phyloP scores from a whole-genome alignment of 2,888 invertebrate genomes.

The Dasypolia templi region DNA sequence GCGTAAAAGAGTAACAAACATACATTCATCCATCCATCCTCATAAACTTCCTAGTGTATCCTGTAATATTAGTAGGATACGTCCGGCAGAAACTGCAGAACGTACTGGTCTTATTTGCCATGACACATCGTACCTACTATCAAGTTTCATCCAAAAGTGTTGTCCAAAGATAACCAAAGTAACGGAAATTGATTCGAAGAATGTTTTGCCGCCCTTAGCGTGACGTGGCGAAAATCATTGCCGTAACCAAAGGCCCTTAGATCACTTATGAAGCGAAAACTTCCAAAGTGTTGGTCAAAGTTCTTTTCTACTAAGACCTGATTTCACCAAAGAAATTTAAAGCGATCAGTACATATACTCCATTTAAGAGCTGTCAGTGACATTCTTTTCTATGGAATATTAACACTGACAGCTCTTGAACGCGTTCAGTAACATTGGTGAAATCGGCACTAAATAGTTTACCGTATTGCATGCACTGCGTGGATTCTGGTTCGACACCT shows the following conservation, averaged over 20 bases:
- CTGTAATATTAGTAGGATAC: too few species aligned
- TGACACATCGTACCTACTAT: background rate
- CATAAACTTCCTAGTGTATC: too few species aligned
- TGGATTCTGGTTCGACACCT: constrained; percentile 29
- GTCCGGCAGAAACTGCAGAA: background rate
- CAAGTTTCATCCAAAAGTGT: background rate
- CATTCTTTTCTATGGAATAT: too few species aligned
- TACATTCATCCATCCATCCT: too few species aligned
- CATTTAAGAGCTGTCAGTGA: too few species aligned
- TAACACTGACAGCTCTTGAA: too few species aligned
- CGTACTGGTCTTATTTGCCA: background rate
- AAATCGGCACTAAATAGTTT: constrained; percentile 17
- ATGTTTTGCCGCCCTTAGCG: background rate
- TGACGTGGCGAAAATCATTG: constrained; percentile 13
- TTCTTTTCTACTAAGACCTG: constrained; percentile 3
- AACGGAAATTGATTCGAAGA: background rate
- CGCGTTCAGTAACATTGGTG: too few species aligned
- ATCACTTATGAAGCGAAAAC: background rate
- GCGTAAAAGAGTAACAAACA: too few species aligned
- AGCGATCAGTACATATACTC: too few species aligned
- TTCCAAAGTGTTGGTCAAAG: background rate
- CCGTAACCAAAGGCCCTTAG: background rate
- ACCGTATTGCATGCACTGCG: constrained; percentile 10
- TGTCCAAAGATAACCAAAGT: too few species aligned
- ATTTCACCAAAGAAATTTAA: too few species aligned